Evolutionary conservation across 2,888 invertebrate genomes (phyloP), one percentile per base, ranked within the genome.

Genomic region (Adineta ricciae): DNA sequence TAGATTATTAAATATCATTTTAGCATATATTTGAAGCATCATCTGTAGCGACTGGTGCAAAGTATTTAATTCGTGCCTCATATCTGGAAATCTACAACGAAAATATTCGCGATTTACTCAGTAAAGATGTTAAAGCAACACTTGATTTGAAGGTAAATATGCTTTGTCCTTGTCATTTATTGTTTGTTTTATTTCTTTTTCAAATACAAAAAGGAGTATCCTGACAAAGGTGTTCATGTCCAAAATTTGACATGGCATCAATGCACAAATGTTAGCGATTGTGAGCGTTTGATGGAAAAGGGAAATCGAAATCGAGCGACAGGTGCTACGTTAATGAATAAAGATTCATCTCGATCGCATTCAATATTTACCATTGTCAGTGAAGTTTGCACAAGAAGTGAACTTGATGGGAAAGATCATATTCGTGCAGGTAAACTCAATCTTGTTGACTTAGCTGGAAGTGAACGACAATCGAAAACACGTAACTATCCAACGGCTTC

Each of bases 251-350:
- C 94, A 0, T 92, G 93, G 87, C 94, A 94, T 88, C 92, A 94
- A 0, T 95, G 95, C 2, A 94, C 94, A 88, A 93, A 93, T 89
- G 94, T 94, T 0, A 88, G 91, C 0, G 94, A 95, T 88, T 95
- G 95, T 89, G 93, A 94, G 87, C 91, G 92, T 38, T 92, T 95
- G 84, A 93, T 96, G 91, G 93, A 93, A 78, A 90, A 93, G 84
- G 96, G 96, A 0, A 94, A 95, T 90, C 93, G 93, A 87, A 94
- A 95, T 89, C 92, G 96, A 52, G 93, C 94, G 27, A 94, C 94
- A 0, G 96, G 95, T 0, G 93, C 95, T 0, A 96, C 96, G 0
- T 92, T 95, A 83, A 96, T 96, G 96, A 96, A 96, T 89, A 94
- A 94, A 2, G 94, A 94, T 86, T 91, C 91, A 85, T 95, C 95